Conservation (phyloP, 2,888 invertebrate genomes). For the Luffia ferchaultella region DNA sequence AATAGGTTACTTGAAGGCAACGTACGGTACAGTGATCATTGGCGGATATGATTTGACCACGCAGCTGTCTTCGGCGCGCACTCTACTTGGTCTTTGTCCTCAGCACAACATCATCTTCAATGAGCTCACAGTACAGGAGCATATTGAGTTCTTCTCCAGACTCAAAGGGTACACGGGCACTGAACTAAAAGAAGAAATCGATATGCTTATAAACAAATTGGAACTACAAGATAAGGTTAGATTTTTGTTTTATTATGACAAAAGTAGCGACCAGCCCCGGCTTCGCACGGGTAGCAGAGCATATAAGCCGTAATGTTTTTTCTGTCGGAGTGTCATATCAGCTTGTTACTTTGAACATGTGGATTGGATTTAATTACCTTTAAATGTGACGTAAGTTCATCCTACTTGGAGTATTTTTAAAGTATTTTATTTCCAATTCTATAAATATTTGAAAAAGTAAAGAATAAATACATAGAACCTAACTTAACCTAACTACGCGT, state of each 20-base stretch:
- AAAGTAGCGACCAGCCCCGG: too few relatives aligned
- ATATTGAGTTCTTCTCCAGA: conserved; percentile 82
- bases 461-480: too few relatives aligned
- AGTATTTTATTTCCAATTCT: too few relatives aligned
- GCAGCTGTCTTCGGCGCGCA: conserved; percentile 70
- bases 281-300: too few relatives aligned
- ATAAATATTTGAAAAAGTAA: too few relatives aligned
- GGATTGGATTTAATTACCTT: neutral
- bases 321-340: neutral
- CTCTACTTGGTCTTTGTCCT: conserved; percentile 81
- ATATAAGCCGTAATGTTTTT: neutral
- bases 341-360: neutral
- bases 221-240: conserved; percentile 73
- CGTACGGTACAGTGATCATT: conserved; percentile 73
- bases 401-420: neutral
- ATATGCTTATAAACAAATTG: conserved; percentile 69
- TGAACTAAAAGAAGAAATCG: conserved; percentile 68
- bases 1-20: conserved; percentile 71
- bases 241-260: neutral
- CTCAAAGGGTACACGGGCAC: conserved; percentile 69
- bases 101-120: conserved; percentile 88
- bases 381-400: neutral
- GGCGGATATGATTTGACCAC: conserved; percentile 76
- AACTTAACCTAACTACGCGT: too few relatives aligned
- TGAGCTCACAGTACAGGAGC: conserved; percentile 83